A percentile compares a stretch with the other conserved stretches of the same genome.
phyloP scores from a whole-genome alignment of 2,888 invertebrate genomes.

The Archips crataeganus region DNA sequence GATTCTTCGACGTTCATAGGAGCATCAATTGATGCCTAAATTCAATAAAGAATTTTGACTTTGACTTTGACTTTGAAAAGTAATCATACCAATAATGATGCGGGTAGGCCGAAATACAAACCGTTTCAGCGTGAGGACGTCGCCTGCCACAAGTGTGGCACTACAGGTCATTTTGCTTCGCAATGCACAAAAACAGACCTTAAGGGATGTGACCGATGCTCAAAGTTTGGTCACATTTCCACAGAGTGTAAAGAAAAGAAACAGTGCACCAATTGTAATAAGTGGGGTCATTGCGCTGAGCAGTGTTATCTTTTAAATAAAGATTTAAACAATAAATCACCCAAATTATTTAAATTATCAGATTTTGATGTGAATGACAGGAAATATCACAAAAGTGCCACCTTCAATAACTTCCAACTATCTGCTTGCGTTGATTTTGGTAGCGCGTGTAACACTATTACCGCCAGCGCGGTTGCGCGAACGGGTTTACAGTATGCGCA shows the following conservation, averaged over 20 bases:
- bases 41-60: too few relatives aligned
- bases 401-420: not conserved
- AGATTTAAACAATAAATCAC: not conserved
- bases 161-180: conserved; percentile 14
- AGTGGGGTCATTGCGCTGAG: conserved; percentile 12
- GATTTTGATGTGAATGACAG: conserved; percentile 21
- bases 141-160: conserved; percentile 13
- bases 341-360: conserved; percentile 11
- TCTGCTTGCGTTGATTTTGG: conserved; percentile 15
- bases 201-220: conserved; percentile 12
- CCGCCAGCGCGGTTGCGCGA: conserved; percentile 1
- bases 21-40: too few relatives aligned
- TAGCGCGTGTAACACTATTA: conserved; percentile 24
- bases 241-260: conserved; percentile 9
- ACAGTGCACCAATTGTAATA: conserved; percentile 6
- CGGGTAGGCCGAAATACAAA: not conserved
- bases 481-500: not conserved
- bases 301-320: conserved; percentile 7
- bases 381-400: conserved; percentile 11
- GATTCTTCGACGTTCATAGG: too few relatives aligned
- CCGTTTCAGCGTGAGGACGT: conserved; percentile 9
- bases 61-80: too few relatives aligned
- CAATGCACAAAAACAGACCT: conserved; percentile 3
- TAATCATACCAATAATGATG: not conserved
- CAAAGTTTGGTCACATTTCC: conserved; percentile 10